phyloP scores from a whole-genome alignment of 2,888 invertebrate species.

The Lottia gigantea region DNA sequence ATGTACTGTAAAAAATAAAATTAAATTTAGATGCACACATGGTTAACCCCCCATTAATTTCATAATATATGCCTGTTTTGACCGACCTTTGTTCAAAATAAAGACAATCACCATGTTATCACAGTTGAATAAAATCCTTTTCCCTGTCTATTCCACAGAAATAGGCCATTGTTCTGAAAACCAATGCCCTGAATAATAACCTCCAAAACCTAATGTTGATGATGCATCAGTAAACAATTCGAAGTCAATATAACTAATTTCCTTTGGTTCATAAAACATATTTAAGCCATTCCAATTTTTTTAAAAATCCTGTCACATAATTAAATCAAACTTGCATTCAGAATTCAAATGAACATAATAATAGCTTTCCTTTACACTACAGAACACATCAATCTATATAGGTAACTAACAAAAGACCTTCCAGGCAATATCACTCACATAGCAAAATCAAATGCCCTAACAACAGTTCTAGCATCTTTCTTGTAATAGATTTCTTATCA shows the following conservation, averaged over 20 bases:
- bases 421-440: constrained; percentile 28
- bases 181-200: constrained; percentile 15
- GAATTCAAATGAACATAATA: constrained; percentile 24
- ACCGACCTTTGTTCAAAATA: constrained; percentile 22
- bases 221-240: constrained; percentile 18
- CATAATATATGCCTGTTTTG: constrained; percentile 20
- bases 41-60: constrained; percentile 16
- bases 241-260: constrained; percentile 1
- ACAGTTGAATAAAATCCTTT: constrained; percentile 27
- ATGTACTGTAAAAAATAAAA: constrained; percentile 15
- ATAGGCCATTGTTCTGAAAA: constrained; percentile 16
- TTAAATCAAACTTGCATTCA: constrained; percentile 23
- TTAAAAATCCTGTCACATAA: constrained; percentile 23
- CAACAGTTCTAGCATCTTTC: too few species aligned
- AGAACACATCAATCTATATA: constrained; percentile 19
- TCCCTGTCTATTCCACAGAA: constrained; percentile 12
- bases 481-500: too few species aligned
- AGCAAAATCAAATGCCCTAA: constrained; percentile 30
- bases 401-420: constrained; percentile 30
- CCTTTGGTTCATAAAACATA: constrained; percentile 15
- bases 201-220: constrained; percentile 15
- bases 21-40: constrained; percentile 11
- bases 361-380: constrained; percentile 18
- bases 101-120: constrained; percentile 23
- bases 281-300: constrained; percentile 21